Conservation (phyloP, 53 echinoderm and acorn worm species). For the Hippasteria phrygiana region DNA sequence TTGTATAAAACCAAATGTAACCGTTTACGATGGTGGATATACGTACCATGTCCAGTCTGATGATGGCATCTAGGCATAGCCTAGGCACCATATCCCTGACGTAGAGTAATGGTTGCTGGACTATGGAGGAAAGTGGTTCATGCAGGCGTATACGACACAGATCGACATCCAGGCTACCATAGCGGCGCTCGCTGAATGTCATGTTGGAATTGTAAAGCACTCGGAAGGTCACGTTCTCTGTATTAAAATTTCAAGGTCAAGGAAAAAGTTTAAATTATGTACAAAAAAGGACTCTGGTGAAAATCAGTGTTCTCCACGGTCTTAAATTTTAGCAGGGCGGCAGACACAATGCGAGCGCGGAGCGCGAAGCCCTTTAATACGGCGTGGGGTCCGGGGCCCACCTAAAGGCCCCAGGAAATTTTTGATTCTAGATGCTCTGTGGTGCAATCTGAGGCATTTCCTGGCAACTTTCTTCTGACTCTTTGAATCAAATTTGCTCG, state of each 20-base stretch:
- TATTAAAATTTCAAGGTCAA: neutral
- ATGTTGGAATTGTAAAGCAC: constrained; percentile 95
- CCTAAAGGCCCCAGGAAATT: too few relatives aligned
- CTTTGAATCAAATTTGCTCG: too few relatives aligned
- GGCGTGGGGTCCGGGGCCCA: too few relatives aligned
- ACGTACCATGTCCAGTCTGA: constrained; percentile 92
- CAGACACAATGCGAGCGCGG: too few relatives aligned
- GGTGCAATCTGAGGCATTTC: too few relatives aligned
- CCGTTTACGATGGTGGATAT: neutral
- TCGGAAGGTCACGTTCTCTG: constrained; percentile 88
- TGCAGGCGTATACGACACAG: constrained; percentile 94
- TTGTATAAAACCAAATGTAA: too few relatives aligned
- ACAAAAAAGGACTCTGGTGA: too few relatives aligned
- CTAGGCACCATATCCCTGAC: constrained; percentile 97
- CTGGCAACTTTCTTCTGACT: too few relatives aligned
- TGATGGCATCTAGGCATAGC: constrained; percentile 90
- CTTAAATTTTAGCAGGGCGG: too few relatives aligned
- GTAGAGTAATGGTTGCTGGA: constrained; percentile 94
- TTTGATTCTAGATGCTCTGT: too few relatives aligned
- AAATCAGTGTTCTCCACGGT: too few relatives aligned
- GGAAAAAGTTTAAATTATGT: neutral
- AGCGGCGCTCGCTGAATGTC: constrained; percentile 91
- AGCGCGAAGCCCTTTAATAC: too few relatives aligned
- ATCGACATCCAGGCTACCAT: constrained; percentile 90
- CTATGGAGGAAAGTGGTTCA: constrained; percentile 89